These are phyloP conservation scores for Halcyon leucocephala DNA, from an alignment of 2,797 vertebrate genomes.

Conservation along the genomic window DNA sequence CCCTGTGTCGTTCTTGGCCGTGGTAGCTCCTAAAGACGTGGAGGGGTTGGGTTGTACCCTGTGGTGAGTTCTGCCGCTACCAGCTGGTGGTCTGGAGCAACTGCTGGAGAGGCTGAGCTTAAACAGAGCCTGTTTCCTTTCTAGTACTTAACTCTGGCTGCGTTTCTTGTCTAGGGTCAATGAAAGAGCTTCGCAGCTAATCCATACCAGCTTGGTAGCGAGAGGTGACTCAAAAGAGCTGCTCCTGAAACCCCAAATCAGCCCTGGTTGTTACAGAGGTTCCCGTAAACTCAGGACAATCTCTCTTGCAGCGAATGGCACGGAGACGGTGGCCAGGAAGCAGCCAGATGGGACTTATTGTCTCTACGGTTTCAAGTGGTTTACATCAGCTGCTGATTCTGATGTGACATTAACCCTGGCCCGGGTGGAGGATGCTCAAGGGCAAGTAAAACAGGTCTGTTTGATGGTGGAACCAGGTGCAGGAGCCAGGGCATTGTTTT, in stretches of 20 bases:
- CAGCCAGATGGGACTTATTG: constrained; percentile 82
- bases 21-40: neutral
- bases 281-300: neutral
- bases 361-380: constrained; percentile 91
- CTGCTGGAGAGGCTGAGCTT: neutral
- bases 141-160: neutral
- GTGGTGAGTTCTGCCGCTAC: neutral
- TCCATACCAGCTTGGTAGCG: neutral
- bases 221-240: neutral
- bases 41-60: neutral
- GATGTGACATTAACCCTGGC: constrained; percentile 88
- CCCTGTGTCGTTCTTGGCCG: neutral
- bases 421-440: constrained; percentile 77
- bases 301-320: constrained; percentile 78
- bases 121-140: neutral
- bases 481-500: neutral
- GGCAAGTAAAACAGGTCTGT: constrained; percentile 74
- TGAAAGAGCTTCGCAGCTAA: constrained; percentile 5
- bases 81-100: neutral
- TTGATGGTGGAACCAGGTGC: neutral
- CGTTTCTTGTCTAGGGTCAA: neutral
- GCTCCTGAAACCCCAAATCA: neutral
- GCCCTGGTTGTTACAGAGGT: neutral
- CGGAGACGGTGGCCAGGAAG: constrained; percentile 84
- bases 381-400: constrained; percentile 89